Conservation (phyloP, 2,888 invertebrate genomes). For the Athrips mouffetella region DNA sequence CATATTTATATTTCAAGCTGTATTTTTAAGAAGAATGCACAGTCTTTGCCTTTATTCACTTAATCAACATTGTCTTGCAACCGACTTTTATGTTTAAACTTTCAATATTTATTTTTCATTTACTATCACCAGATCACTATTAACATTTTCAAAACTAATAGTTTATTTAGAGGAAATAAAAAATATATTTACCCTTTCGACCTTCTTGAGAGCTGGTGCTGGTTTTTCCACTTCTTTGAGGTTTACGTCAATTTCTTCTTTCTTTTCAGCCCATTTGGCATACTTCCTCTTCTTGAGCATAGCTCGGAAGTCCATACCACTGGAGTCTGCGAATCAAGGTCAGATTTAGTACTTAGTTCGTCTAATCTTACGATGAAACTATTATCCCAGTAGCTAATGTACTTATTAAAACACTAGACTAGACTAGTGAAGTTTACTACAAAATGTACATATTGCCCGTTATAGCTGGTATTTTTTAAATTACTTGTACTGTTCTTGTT, state of each 20-base stretch:
- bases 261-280: conserved; percentile 94
- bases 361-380: background rate
- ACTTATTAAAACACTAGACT: too few relatives aligned
- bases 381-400: too few relatives aligned
- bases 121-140: background rate
- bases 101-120: background rate
- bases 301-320: conserved; percentile 99
- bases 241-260: conserved; percentile 95
- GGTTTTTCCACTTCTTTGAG: conserved; percentile 95
- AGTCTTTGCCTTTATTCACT: conserved; percentile 20
- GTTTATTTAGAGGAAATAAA: background rate
- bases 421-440: too few relatives aligned
- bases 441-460: too few relatives aligned
- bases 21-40: too few relatives aligned
- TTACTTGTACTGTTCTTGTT: too few relatives aligned
- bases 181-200: conserved; percentile 88
- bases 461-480: too few relatives aligned
- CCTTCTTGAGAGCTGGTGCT: conserved; percentile 91
- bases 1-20: too few relatives aligned
- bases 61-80: conserved; percentile 12
- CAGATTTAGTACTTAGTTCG: background rate
- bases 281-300: conserved; percentile 98
- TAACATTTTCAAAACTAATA: background rate
- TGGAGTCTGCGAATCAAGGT: conserved; percentile 83
- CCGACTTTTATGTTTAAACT: background rate